These are phyloP conservation scores for Cheumatopsyche charites DNA, from an alignment of 1,140 invertebrate species.

Conservation along the genomic window DNA sequence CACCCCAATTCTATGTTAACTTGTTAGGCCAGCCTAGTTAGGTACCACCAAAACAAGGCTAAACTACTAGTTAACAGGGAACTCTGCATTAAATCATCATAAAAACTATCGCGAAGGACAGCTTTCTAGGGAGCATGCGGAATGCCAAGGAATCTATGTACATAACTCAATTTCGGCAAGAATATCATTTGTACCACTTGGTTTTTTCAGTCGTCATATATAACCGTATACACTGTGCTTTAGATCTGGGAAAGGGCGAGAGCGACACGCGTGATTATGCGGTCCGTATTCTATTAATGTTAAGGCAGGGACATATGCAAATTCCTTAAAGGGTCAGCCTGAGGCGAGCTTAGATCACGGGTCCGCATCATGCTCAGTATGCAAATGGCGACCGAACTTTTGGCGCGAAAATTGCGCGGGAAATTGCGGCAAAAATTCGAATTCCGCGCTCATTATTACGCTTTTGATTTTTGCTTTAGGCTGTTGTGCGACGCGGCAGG, in stretches of 20 bases:
- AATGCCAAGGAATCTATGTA: too few relatives aligned
- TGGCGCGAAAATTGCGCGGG: not conserved
- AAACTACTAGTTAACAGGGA: too few relatives aligned
- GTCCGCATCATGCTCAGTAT: slow-evolving; percentile 33
- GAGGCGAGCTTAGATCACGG: slow-evolving; percentile 30
- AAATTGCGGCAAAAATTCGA: slow-evolving; percentile 2
- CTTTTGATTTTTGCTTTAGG: too few relatives aligned
- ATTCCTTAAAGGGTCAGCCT: slow-evolving; percentile 28
- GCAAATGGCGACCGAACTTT: slow-evolving; percentile 34
- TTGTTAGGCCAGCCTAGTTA: too few relatives aligned
- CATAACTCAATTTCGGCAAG: too few relatives aligned
- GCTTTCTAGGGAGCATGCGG: too few relatives aligned
- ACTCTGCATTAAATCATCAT: too few relatives aligned
- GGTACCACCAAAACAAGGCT: too few relatives aligned
- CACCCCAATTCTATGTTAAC: too few relatives aligned
- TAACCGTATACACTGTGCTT: slow-evolving; percentile 11
- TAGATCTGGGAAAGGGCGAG: not conserved
- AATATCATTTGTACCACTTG: too few relatives aligned
- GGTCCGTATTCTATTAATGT: slow-evolving; percentile 36
- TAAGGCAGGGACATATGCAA: slow-evolving; percentile 33
- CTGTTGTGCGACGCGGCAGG: too few relatives aligned
- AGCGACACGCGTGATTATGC: slow-evolving; percentile 20
- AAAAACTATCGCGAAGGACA: too few relatives aligned
- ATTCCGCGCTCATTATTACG: slow-evolving; percentile 3
- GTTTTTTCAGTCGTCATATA: not conserved